Conservation (phyloP, 2,113 vertebrate species). For the Xyliphius kryptos region DNA sequence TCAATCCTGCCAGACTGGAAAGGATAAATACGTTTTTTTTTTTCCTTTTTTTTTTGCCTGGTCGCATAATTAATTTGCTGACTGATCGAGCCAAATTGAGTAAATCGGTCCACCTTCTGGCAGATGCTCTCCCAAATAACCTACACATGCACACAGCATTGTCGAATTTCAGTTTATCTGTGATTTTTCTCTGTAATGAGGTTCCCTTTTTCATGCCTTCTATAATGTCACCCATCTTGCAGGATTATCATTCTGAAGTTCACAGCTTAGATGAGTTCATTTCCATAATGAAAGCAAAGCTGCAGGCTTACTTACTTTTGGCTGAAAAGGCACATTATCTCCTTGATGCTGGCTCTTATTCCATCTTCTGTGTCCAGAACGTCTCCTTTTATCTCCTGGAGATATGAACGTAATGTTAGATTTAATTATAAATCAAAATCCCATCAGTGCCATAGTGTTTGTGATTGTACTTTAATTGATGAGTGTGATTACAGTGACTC, state of each 20-base stretch:
- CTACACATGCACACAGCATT: slow-evolving; percentile 41
- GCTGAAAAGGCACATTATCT: slow-evolving; percentile 56
- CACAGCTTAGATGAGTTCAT: slow-evolving; percentile 62
- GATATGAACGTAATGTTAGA: slow-evolving; percentile 1
- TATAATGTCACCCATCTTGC: slow-evolving; percentile 56
- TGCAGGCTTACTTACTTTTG: slow-evolving; percentile 47
- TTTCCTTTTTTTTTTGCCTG: slow-evolving; percentile 10
- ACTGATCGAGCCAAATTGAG: slow-evolving; percentile 19
- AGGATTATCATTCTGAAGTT: slow-evolving; percentile 66
- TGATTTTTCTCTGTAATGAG: slow-evolving; percentile 54
- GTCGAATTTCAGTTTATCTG: slow-evolving; percentile 11
- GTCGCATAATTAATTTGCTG: slow-evolving; percentile 18
- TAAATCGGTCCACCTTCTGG: slow-evolving; percentile 18
- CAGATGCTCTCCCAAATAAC: slow-evolving; percentile 28
- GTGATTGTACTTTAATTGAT: neutral
- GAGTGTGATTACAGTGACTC: too few relatives aligned
- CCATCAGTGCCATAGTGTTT: neutral
- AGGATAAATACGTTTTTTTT: slow-evolving; percentile 4
- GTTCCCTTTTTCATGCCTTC: slow-evolving; percentile 53
- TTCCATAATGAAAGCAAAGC: slow-evolving; percentile 65
- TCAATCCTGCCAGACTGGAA: slow-evolving; percentile 12
- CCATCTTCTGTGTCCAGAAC: neutral
- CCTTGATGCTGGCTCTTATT: slow-evolving; percentile 48
- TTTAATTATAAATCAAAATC: slow-evolving; percentile 3
- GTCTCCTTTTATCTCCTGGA: neutral